A percentile compares a stretch with the other conserved stretches of the same genome.
Evolutionary conservation across 1,140 invertebrate genomes (phyloP).

Genomic region (Antheraea mylitta): DNA sequence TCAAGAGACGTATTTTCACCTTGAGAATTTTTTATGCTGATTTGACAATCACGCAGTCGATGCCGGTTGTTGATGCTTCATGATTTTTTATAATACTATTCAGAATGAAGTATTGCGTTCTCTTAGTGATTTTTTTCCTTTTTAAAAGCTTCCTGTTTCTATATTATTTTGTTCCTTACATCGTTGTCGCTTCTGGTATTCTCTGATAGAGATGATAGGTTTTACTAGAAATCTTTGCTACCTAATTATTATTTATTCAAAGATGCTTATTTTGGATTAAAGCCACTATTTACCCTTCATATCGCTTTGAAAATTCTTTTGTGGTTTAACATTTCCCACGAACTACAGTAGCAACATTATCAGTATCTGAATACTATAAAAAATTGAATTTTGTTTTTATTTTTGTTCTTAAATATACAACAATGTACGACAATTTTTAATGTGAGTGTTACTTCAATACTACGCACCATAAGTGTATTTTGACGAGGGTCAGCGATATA

Average conservation of each 20-base stretch:
- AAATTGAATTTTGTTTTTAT: no score
- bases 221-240: no score
- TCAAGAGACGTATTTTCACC: constrained; percentile 62
- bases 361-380: not conserved
- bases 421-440: not conserved
- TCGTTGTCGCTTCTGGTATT: no score
- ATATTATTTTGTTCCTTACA: no score
- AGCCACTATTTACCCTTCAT: no score
- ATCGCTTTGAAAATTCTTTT: not conserved
- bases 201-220: no score
- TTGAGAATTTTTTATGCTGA: constrained; percentile 56
- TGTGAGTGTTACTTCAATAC: not conserved
- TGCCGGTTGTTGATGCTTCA: constrained; percentile 32
- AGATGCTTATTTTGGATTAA: no score
- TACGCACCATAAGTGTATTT: not conserved
- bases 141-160: not conserved
- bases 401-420: no score
- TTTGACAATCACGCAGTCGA: constrained; percentile 41
- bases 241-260: no score
- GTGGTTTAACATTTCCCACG: not conserved
- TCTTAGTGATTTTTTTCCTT: not conserved
- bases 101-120: not conserved
- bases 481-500: not conserved
- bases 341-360: not conserved
- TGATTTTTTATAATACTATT: constrained; percentile 10